These are phyloP conservation scores for Manis pentadactyla DNA, from an alignment of 2,797 vertebrate species.

Conservation along the genomic window DNA sequence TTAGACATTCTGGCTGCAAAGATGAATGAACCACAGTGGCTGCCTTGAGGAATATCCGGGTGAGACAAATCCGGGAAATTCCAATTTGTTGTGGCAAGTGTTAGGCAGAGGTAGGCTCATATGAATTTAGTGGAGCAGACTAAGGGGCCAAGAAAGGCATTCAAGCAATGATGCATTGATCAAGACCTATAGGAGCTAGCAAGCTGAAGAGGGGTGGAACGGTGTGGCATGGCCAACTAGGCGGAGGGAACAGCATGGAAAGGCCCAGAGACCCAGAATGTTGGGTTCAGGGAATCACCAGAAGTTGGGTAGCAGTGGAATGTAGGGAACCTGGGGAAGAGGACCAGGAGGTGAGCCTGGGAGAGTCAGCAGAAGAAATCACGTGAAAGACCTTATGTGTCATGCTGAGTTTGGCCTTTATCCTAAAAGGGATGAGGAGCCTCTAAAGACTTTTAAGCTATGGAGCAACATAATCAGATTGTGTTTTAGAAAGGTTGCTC, in stretches of 20 bases:
- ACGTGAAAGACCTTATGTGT: not conserved
- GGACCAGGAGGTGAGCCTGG: not conserved
- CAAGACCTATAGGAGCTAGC: not conserved
- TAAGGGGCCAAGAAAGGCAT: not conserved
- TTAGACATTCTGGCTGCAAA: constrained; percentile 26
- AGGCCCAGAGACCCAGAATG: not conserved
- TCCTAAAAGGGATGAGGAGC: not conserved
- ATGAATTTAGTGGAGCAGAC: not conserved
- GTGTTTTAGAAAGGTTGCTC: not conserved
- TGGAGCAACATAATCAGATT: not conserved
- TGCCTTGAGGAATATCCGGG: not conserved
- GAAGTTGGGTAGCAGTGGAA: not conserved
- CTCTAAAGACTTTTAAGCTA: not conserved
- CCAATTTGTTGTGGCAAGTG: not conserved
- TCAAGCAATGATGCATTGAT: not conserved
- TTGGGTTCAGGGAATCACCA: not conserved
- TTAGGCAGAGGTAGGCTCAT: not conserved
- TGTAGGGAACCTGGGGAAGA: not conserved
- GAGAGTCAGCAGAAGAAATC: not conserved
- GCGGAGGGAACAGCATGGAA: not conserved
- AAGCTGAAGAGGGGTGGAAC: not conserved
- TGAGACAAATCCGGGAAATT: not conserved
- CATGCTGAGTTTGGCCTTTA: not conserved
- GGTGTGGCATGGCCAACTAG: not conserved
- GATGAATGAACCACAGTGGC: not conserved